phyloP scores from a whole-genome alignment of 2,888 invertebrate genomes.

The Scaptomyza tumidula region DNA sequence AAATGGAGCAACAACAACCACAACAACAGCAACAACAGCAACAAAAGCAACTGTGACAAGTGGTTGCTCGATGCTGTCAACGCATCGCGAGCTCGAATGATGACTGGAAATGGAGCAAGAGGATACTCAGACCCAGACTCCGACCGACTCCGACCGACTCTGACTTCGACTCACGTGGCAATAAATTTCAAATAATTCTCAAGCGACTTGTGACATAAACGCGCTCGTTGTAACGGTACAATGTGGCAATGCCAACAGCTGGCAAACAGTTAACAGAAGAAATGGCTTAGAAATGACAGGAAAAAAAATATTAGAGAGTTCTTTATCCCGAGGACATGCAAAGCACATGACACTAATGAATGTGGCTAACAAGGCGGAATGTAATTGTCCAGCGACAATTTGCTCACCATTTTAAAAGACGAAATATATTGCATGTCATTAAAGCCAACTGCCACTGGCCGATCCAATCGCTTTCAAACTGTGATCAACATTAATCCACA shows the following conservation, averaged over 20 bases:
- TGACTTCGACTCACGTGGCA: slow-evolving; percentile 47
- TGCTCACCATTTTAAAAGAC: slow-evolving; percentile 50
- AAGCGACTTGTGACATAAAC: slow-evolving; percentile 58
- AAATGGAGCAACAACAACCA: slow-evolving; percentile 73
- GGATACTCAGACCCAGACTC: slow-evolving; percentile 52
- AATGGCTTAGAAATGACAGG: neutral
- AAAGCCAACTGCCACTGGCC: slow-evolving; percentile 32
- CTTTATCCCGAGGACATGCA: slow-evolving; percentile 51
- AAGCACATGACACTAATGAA: slow-evolving; percentile 70
- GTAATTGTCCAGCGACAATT: slow-evolving; percentile 71
- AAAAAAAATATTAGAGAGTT: neutral
- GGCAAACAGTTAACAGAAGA: slow-evolving; percentile 40
- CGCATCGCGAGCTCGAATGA: slow-evolving; percentile 60
- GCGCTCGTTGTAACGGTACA: slow-evolving; percentile 45
- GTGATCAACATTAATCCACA: slow-evolving; percentile 25
- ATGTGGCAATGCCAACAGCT: slow-evolving; percentile 28
- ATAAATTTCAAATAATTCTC: slow-evolving; percentile 68
- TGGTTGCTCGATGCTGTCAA: slow-evolving; percentile 55
- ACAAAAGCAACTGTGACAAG: slow-evolving; percentile 26
- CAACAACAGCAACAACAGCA: slow-evolving; percentile 28
- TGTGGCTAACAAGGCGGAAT: slow-evolving; percentile 46
- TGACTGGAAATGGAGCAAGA: slow-evolving; percentile 70
- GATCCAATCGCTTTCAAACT: slow-evolving; percentile 49
- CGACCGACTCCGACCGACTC: neutral
- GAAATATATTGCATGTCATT: slow-evolving; percentile 48